Evolutionary conservation across 1,140 invertebrate species (phyloP).

Genomic region (Bombus vancouverensis): DNA sequence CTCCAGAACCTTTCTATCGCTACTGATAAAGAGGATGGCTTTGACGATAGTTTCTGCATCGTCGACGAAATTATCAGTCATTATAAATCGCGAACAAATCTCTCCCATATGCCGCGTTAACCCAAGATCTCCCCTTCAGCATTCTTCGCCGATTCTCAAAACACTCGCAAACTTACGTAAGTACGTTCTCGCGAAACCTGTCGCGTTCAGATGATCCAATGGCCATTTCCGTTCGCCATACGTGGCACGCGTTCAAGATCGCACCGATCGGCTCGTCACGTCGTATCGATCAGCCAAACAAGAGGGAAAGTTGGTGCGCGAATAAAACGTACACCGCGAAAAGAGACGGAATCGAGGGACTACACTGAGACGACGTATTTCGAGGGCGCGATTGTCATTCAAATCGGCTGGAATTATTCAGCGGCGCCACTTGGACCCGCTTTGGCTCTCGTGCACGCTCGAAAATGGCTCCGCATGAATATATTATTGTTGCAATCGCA

Average conservation of each 20-base stretch:
- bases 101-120: no score
- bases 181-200: background rate
- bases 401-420: slow-evolving; percentile 62
- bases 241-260: slow-evolving; percentile 31
- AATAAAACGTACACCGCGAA: background rate
- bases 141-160: background rate
- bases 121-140: background rate
- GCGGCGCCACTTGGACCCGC: slow-evolving; percentile 50
- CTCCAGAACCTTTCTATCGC: no score
- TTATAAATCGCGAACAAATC: no score
- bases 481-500: slow-evolving; percentile 52
- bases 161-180: no score
- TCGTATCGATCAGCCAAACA: slow-evolving; percentile 9
- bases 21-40: no score
- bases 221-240: background rate
- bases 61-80: no score
- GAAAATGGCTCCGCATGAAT: slow-evolving; percentile 46
- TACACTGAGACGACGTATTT: slow-evolving; percentile 33
- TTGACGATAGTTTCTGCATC: no score
- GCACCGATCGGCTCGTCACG: slow-evolving; percentile 22
- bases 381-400: slow-evolving; percentile 59
- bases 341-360: background rate
- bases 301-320: background rate
- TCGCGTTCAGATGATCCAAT: background rate
- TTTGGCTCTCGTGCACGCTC: slow-evolving; percentile 12